Conservation (phyloP, 2,888 invertebrate species). For the Quadroppia sp. region DNA sequence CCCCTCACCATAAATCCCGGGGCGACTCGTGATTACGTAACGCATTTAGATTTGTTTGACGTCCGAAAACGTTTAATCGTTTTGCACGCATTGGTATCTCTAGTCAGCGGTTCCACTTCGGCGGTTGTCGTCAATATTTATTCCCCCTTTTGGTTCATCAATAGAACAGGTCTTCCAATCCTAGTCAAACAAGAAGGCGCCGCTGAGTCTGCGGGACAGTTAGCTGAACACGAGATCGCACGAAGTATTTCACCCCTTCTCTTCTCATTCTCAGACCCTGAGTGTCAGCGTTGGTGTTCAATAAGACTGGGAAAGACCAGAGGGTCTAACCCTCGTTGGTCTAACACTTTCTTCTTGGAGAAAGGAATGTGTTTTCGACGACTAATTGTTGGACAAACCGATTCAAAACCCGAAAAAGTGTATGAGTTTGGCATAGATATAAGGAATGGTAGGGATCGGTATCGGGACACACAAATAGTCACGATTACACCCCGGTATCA, state of each 20-base stretch:
- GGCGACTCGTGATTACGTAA: constrained; percentile 58
- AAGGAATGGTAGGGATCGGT: constrained; percentile 78
- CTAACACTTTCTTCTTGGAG: constrained; percentile 77
- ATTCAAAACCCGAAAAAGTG: constrained; percentile 55
- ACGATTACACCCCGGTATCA: constrained; percentile 89
- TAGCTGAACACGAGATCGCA: constrained; percentile 89
- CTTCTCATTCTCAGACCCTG: constrained; percentile 87
- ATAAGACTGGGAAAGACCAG: constrained; percentile 67
- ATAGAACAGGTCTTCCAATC: constrained; percentile 91
- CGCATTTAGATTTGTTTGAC: constrained; percentile 71
- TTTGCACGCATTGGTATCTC: constrained; percentile 60
- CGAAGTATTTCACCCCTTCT: constrained; percentile 85
- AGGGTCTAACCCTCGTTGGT: constrained; percentile 64
- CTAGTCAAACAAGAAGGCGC: constrained; percentile 87
- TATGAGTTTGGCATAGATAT: constrained; percentile 85
- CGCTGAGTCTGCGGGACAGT: constrained; percentile 74
- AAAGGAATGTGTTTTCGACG: constrained; percentile 59
- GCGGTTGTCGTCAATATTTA: constrained; percentile 65
- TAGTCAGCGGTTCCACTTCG: constrained; percentile 40
- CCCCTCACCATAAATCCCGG: constrained; percentile 58
- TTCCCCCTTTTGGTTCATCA: constrained; percentile 90
- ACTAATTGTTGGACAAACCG: constrained; percentile 32
- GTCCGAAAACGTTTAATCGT: constrained; percentile 66
- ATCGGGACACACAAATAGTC: constrained; percentile 83
- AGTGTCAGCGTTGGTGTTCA: constrained; percentile 64